Evolutionary conservation across 2,113 vertebrate genomes (phyloP).

Genomic region (Craseonycteris thonglongyai): DNA sequence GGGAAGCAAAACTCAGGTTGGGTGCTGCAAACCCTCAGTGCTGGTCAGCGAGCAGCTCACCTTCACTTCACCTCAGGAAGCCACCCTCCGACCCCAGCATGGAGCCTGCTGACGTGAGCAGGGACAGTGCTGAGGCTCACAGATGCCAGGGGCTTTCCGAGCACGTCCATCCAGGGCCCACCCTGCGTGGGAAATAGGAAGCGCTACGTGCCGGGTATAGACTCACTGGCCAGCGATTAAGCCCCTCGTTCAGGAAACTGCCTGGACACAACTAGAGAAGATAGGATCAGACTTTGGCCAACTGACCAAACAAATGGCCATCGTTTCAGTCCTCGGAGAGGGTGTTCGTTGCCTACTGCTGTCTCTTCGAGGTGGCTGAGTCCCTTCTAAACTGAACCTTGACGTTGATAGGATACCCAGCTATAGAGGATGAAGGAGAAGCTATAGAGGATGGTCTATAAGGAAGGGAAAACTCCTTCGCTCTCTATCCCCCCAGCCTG

Average conservation of each 20-base stretch:
- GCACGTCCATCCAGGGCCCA: not conserved
- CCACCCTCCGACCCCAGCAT: not conserved
- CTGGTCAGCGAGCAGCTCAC: not conserved
- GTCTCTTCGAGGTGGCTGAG: not conserved
- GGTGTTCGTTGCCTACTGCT: too few species aligned
- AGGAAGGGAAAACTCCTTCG: not conserved
- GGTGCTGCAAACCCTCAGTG: not conserved
- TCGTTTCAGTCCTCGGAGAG: not conserved
- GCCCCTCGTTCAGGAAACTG: not conserved
- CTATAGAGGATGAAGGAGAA: too few species aligned
- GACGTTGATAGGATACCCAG: not conserved
- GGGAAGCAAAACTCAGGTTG: not conserved
- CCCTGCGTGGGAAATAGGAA: not conserved
- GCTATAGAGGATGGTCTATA: rapidly evolving
- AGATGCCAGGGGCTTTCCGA: not conserved
- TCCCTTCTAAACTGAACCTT: not conserved
- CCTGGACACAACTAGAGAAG: not conserved
- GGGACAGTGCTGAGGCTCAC: not conserved
- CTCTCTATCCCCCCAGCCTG: too few species aligned
- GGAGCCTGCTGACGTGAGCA: not conserved
- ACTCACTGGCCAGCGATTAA: not conserved
- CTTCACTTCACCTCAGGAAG: not conserved
- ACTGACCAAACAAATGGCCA: rapidly evolving
- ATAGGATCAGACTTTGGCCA: not conserved
- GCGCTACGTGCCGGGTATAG: rapidly evolving